Conservation (phyloP, 2,113 vertebrate genomes). For the Scartelaos histophorus region DNA sequence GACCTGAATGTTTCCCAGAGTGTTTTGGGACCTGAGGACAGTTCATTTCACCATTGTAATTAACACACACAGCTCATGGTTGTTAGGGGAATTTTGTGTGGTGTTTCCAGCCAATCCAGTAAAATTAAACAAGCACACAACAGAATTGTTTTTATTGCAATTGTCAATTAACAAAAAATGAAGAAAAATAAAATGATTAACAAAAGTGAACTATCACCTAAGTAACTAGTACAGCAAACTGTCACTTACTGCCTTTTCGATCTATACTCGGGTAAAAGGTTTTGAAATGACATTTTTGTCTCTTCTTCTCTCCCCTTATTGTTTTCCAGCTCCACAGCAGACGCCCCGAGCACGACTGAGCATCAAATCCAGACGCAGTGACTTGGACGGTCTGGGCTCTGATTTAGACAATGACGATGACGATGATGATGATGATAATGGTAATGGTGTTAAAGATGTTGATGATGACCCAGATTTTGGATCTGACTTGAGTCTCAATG, state of each 20-base stretch:
- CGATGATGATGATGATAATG: constrained; percentile 26
- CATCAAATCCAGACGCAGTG: constrained; percentile 52
- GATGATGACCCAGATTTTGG: constrained; percentile 56
- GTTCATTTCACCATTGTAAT: constrained; percentile 41
- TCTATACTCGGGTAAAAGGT: too few species aligned
- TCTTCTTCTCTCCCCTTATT: background rate
- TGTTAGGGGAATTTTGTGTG: constrained; percentile 40
- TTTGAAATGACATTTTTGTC: too few species aligned
- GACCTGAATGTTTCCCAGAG: constrained; percentile 59
- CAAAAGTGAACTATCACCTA: too few species aligned
- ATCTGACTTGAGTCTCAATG: constrained; percentile 77
- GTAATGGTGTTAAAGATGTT: constrained; percentile 6
- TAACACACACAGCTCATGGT: constrained; percentile 13
- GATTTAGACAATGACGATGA: constrained; percentile 64
- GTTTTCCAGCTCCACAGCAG: constrained; percentile 42
- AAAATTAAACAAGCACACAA: background rate
- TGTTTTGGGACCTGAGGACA: constrained; percentile 34
- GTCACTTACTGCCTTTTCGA: too few species aligned
- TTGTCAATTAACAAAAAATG: too few species aligned
- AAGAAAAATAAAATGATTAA: too few species aligned
- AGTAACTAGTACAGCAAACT: too few species aligned
- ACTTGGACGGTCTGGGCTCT: constrained; percentile 61
- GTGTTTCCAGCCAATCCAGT: constrained; percentile 31
- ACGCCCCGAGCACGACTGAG: constrained; percentile 40
- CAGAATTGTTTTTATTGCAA: too few species aligned